Conservation (phyloP, 2,888 invertebrate genomes). For the Eupithecia subfuscata region DNA sequence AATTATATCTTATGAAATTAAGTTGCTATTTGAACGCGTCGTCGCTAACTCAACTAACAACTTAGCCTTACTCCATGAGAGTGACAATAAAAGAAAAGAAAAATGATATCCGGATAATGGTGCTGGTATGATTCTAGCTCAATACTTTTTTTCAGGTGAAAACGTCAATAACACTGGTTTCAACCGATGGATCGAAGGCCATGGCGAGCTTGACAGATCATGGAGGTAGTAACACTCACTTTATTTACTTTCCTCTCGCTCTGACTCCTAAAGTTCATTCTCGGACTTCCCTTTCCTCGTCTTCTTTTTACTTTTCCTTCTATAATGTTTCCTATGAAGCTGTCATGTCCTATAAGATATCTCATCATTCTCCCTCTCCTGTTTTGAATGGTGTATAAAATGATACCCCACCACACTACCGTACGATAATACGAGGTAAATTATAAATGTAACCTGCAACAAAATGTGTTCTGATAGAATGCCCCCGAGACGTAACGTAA, state of each 20-base stretch:
- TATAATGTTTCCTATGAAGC: no score
- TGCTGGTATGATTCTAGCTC: neutral
- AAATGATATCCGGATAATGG: no score
- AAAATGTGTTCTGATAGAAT: slow-evolving; percentile 35
- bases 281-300: no score
- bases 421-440: neutral
- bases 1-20: no score
- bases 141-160: slow-evolving; percentile 56
- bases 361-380: no score
- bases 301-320: no score
- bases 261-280: no score
- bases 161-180: slow-evolving; percentile 62
- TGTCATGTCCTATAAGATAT: no score
- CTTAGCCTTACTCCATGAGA: no score
- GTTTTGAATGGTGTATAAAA: neutral
- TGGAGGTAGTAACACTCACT: slow-evolving; percentile 53
- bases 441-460: slow-evolving; percentile 10
- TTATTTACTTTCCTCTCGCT: neutral
- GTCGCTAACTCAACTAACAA: no score
- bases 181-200: slow-evolving; percentile 58
- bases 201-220: slow-evolving; percentile 56
- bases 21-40: no score
- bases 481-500: slow-evolving; percentile 37
- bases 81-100: no score
- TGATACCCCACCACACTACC: neutral